Percentiles rank a stretch among this genome's conserved stretches.
These are phyloP conservation scores for Passerina amoena DNA, from an alignment of 2,113 vertebrate genomes.

Conservation along the genomic window DNA sequence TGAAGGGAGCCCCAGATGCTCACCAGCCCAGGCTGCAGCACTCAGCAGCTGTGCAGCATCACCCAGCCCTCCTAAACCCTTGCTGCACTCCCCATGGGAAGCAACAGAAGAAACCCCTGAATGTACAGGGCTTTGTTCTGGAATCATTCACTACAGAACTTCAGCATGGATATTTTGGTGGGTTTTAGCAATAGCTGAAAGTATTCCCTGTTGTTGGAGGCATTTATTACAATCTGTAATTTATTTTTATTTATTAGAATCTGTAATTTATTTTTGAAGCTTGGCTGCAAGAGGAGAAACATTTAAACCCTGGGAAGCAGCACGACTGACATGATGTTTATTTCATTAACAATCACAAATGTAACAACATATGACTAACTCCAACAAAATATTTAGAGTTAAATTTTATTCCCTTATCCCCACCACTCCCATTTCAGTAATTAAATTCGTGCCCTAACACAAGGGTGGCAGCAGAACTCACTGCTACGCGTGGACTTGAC, in stretches of 20 bases:
- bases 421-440: not conserved
- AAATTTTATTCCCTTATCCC: not conserved
- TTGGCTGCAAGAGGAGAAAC: not conserved
- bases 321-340: not conserved
- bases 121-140: not conserved
- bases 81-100: not conserved
- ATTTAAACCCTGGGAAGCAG: not conserved
- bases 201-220: not conserved
- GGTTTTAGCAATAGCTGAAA: not conserved
- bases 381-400: not conserved
- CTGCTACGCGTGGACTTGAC: not conserved
- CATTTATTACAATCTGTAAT: not conserved
- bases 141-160: not conserved
- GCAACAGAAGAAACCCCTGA: not conserved
- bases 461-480: not conserved
- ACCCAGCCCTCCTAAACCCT: not conserved
- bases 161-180: not conserved
- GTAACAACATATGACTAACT: not conserved
- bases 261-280: not conserved
- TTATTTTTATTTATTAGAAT: not conserved
- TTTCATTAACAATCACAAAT: not conserved
- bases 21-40: not conserved
- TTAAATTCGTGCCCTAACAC: not conserved
- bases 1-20: slow-evolving; percentile 27
- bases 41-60: not conserved